Evolutionary conservation across 2,797 vertebrate species (phyloP).

Genomic region (Gila robusta): DNA sequence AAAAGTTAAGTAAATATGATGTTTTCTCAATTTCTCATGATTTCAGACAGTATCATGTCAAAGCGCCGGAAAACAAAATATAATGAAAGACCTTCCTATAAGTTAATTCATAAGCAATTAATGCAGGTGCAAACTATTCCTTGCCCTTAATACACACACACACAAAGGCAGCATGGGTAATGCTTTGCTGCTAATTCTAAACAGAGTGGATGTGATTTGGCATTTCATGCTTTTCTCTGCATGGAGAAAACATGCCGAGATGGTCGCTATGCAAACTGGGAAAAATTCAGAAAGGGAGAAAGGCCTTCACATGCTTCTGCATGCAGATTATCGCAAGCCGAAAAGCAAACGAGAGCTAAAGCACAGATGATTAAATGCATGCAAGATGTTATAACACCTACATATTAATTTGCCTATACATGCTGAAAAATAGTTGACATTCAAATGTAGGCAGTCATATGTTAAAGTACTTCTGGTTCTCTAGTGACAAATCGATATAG

Average conservation of each 20-base stretch:
- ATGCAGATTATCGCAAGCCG: slow-evolving; percentile 37
- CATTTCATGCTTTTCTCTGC: slow-evolving; percentile 48
- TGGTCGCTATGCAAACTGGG: slow-evolving; percentile 47
- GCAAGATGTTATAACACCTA: not conserved
- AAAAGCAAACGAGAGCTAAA: not conserved
- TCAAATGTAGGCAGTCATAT: not conserved
- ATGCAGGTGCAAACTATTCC: slow-evolving; percentile 13
- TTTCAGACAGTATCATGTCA: not conserved
- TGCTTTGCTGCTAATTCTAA: slow-evolving; percentile 35
- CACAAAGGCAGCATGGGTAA: slow-evolving; percentile 41
- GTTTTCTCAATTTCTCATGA: not conserved
- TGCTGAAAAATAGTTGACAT: not conserved
- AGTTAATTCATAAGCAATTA: slow-evolving; percentile 28
- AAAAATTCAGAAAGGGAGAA: slow-evolving; percentile 13
- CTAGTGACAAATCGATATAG: not conserved
- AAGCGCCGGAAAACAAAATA: not conserved
- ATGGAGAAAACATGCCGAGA: slow-evolving; percentile 42
- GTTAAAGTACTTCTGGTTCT: not conserved
- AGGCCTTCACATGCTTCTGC: slow-evolving; percentile 28
- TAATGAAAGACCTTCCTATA: not conserved
- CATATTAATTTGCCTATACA: not conserved
- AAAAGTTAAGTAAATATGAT: slow-evolving; percentile 28
- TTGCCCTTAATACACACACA: not conserved
- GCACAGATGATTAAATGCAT: not conserved
- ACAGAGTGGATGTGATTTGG: slow-evolving; percentile 37